A percentile compares a stretch with the other conserved stretches of the same genome.
These are phyloP conservation scores for Cyprichromis sp. DNA, from an alignment of 2,113 vertebrate genomes.

Conservation along the genomic window DNA sequence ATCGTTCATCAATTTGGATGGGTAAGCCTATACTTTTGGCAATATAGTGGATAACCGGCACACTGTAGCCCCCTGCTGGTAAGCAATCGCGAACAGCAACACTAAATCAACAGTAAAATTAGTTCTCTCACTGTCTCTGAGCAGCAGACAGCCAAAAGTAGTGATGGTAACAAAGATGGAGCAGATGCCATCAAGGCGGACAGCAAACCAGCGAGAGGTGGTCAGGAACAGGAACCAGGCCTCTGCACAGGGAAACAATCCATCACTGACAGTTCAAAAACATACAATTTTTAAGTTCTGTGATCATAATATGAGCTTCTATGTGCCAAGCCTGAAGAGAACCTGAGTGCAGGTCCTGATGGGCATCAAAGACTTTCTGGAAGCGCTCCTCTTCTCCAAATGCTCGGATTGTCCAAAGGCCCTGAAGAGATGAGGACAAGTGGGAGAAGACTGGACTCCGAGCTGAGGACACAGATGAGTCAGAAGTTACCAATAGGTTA, in stretches of 20 bases:
- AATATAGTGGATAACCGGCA: neutral
- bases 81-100: rapidly evolving
- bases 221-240: conserved; percentile 93
- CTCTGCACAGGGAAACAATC: conserved; percentile 56
- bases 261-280: neutral
- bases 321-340: neutral
- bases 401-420: conserved; percentile 90
- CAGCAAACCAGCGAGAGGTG: conserved; percentile 90
- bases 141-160: conserved; percentile 83
- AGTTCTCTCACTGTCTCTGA: conserved; percentile 73
- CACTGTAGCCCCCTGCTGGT: neutral
- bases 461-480: conserved; percentile 60
- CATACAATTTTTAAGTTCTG: neutral
- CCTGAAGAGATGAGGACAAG: conserved; percentile 89
- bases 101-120: neutral
- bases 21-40: neutral
- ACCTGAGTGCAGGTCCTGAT: conserved; percentile 95
- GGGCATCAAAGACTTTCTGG: conserved; percentile 83
- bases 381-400: conserved; percentile 82
- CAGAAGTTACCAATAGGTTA: neutral
- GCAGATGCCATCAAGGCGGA: conserved; percentile 90
- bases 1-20: neutral
- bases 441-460: conserved; percentile 96
- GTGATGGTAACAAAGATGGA: conserved; percentile 79
- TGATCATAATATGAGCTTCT: neutral